Conservation (phyloP, 2,113 vertebrate species). For the Pandion haliaetus region DNA sequence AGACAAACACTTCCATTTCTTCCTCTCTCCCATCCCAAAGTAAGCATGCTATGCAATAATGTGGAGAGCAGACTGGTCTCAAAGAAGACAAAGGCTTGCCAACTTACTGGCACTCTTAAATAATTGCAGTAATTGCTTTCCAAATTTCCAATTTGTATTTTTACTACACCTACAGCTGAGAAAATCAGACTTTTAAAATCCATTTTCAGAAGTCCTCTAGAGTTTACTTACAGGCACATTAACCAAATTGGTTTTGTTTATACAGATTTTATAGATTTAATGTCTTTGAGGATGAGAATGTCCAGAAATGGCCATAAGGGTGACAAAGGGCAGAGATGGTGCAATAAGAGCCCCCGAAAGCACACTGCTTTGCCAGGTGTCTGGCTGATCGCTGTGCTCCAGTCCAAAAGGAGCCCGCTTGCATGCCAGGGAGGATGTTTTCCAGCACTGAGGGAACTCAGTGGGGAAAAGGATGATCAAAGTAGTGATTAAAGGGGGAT, state of each 20-base stretch:
- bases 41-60: neutral
- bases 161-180: neutral
- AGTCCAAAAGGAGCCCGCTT: neutral
- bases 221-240: neutral
- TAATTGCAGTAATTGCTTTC: neutral
- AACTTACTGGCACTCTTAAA: neutral
- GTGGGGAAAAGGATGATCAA: slow-evolving; percentile 68
- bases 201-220: neutral
- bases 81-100: neutral
- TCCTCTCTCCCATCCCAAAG: neutral
- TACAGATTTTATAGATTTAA: neutral
- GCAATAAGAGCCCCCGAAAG: slow-evolving; percentile 1
- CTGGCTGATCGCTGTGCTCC: neutral
- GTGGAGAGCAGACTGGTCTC: neutral
- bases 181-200: neutral
- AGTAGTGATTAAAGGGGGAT: slow-evolving; percentile 60
- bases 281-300: neutral
- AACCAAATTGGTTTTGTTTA: neutral
- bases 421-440: slow-evolving; percentile 34
- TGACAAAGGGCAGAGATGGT: neutral
- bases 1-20: neutral
- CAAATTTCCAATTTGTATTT: neutral
- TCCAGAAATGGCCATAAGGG: neutral
- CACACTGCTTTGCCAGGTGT: neutral
- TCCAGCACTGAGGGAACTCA: neutral